Conservation (phyloP, 64 coral and sea anemone species). For the Orbicella faveolata region DNA sequence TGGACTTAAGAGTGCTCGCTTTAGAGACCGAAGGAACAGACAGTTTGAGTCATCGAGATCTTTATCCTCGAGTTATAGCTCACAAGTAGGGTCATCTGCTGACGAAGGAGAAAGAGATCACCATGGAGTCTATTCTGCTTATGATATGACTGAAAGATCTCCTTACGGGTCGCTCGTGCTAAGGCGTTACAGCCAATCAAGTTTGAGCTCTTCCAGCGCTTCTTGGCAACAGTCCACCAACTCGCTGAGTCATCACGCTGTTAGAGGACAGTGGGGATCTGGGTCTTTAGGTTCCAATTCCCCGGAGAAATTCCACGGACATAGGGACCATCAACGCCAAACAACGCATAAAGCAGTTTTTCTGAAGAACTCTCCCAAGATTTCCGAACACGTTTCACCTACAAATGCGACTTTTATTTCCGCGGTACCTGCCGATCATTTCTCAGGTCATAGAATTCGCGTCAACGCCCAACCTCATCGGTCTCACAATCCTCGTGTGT, state of each 20-base stretch:
- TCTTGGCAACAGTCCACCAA: constrained; percentile 84
- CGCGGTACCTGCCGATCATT: not conserved
- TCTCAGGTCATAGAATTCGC: constrained; percentile 17
- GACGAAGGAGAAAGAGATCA: constrained; percentile 78
- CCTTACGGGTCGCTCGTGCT: constrained; percentile 60
- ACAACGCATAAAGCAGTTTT: constrained; percentile 24
- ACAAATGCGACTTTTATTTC: constrained; percentile 10
- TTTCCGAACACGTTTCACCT: not conserved
- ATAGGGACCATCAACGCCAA: not conserved
- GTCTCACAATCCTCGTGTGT: constrained; percentile 27
- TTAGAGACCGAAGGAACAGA: constrained; percentile 31
- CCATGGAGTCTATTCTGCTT: constrained; percentile 90
- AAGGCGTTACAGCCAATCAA: constrained; percentile 85
- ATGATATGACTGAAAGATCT: constrained; percentile 79
- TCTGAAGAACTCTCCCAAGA: constrained; percentile 8
- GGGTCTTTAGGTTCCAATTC: constrained; percentile 9
- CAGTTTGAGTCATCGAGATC: constrained; percentile 66
- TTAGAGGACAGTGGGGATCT: constrained; percentile 33
- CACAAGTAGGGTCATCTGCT: constrained; percentile 71
- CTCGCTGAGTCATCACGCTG: constrained; percentile 57
- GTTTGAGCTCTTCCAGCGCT: constrained; percentile 89
- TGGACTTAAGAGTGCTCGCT: not conserved
- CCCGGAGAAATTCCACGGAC: constrained; percentile 15
- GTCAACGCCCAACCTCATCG: constrained; percentile 27
- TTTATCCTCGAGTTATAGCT: constrained; percentile 82